Evolutionary conservation across 2,797 vertebrate species (phyloP).

Genomic region (Syndactyla subalaris): DNA sequence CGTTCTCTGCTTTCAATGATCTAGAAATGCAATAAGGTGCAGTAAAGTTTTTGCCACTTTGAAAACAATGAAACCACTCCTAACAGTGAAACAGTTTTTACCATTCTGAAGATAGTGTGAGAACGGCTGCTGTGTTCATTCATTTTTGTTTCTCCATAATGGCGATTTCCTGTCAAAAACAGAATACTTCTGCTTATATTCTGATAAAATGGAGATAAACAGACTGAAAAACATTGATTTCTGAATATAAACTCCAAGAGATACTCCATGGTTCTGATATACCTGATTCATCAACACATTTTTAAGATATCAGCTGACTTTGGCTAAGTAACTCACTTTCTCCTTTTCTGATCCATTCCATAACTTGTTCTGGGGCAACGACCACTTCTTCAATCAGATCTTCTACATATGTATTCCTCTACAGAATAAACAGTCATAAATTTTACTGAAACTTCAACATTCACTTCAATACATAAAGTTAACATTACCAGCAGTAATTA

Average conservation of each 20-base stretch:
- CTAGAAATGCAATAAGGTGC: conserved; percentile 71
- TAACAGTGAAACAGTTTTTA: conserved; percentile 58
- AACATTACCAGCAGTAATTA: neutral
- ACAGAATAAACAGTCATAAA: neutral
- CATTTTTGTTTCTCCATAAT: conserved; percentile 96
- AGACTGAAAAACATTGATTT: neutral
- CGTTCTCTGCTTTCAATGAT: conserved; percentile 93
- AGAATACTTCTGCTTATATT: neutral
- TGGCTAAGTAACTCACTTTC: conserved; percentile 85
- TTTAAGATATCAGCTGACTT: neutral
- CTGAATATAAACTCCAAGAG: neutral
- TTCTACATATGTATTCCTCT: conserved; percentile 93
- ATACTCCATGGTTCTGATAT: neutral
- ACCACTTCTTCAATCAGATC: conserved; percentile 94
- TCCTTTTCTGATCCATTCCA: conserved; percentile 92
- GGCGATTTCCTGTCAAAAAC: conserved; percentile 85
- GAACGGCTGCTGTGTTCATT: conserved; percentile 95
- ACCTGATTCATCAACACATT: neutral
- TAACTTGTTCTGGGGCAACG: conserved; percentile 85
- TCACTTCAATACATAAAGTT: neutral
- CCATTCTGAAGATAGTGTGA: conserved; percentile 97
- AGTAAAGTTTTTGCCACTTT: neutral
- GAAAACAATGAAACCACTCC: neutral
- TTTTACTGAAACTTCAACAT: neutral
- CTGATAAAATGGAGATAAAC: neutral